Conservation (phyloP, 2,888 invertebrate species). For the Tachystola acroxantha region DNA sequence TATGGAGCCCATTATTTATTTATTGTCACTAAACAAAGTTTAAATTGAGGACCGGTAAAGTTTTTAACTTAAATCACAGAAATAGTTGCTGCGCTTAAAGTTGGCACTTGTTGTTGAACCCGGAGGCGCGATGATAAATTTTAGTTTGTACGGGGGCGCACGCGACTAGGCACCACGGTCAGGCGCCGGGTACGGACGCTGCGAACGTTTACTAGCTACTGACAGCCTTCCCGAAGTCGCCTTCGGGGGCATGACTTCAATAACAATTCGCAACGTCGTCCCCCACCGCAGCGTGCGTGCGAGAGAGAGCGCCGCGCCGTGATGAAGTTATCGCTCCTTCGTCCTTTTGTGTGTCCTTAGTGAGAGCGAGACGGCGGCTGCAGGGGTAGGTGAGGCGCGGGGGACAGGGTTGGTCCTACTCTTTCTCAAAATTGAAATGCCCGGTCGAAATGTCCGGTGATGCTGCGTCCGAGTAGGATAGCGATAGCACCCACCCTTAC, state of each 20-base stretch:
- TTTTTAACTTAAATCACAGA: conserved; percentile 52
- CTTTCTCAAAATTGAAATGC: conserved; percentile 80
- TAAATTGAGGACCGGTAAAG: conserved; percentile 30
- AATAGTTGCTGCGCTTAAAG: conserved; percentile 31
- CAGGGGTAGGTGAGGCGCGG: conserved; percentile 43
- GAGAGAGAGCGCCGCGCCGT: conserved; percentile 68
- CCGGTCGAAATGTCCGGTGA: conserved; percentile 79
- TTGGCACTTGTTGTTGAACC: conserved; percentile 64
- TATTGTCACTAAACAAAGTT: conserved; percentile 38
- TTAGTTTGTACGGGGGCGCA: conserved; percentile 47
- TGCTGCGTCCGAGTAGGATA: conserved; percentile 76
- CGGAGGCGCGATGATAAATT: conserved; percentile 33
- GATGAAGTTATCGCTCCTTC: conserved; percentile 79
- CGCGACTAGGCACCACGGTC: conserved; percentile 50
- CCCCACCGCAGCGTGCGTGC: conserved; percentile 72
- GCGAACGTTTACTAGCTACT: conserved; percentile 75
- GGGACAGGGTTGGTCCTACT: conserved; percentile 70
- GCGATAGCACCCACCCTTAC: conserved; percentile 75
- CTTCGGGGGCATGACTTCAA: conserved; percentile 79
- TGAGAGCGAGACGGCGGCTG: conserved; percentile 58
- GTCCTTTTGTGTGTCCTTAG: conserved; percentile 78
- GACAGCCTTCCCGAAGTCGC: conserved; percentile 78
- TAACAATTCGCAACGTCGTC: conserved; percentile 79
- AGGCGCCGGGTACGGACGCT: conserved; percentile 69
- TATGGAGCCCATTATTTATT: conserved; percentile 28